Conservation (phyloP, 2,113 vertebrate genomes). For the Regulus satrapa region DNA sequence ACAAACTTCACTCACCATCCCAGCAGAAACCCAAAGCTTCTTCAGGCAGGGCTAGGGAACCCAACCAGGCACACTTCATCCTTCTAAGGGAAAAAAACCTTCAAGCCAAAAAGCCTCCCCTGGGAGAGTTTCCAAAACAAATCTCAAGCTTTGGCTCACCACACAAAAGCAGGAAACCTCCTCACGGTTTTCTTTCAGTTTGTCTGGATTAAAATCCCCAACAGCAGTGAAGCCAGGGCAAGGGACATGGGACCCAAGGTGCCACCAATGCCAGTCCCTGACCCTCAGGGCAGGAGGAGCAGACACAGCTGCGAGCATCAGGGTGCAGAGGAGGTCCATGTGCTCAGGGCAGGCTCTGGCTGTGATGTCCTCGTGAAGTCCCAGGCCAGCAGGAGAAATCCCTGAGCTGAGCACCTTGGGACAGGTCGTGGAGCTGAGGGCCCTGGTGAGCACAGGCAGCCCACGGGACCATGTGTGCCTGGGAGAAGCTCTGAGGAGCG, state of each 20-base stretch:
- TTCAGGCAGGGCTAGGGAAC: not conserved
- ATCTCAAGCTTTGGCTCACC: not conserved
- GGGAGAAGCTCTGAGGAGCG: not conserved
- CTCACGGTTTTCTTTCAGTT: not conserved
- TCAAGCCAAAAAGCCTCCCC: not conserved
- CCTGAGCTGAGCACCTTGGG: not conserved
- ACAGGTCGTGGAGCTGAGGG: too few species aligned
- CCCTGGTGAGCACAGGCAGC: not conserved
- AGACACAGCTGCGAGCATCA: not conserved
- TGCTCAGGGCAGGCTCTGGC: fast-evolving
- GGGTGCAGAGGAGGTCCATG: not conserved
- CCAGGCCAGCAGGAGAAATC: not conserved
- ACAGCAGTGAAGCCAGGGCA: not conserved
- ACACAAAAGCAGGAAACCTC: not conserved
- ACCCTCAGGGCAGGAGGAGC: not conserved
- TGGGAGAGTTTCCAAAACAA: slow-evolving; percentile 38
- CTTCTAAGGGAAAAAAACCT: not conserved
- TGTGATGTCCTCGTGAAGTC: not conserved
- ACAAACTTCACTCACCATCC: not conserved
- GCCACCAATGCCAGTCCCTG: not conserved
- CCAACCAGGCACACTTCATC: not conserved
- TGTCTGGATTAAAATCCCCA: not conserved
- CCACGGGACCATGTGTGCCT: fast-evolving
- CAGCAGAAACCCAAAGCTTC: not conserved
- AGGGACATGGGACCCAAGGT: fast-evolving